Base-by-base conservation (phyloP, 2,113 vertebrate species). In the Clarias batrachus region DNA sequence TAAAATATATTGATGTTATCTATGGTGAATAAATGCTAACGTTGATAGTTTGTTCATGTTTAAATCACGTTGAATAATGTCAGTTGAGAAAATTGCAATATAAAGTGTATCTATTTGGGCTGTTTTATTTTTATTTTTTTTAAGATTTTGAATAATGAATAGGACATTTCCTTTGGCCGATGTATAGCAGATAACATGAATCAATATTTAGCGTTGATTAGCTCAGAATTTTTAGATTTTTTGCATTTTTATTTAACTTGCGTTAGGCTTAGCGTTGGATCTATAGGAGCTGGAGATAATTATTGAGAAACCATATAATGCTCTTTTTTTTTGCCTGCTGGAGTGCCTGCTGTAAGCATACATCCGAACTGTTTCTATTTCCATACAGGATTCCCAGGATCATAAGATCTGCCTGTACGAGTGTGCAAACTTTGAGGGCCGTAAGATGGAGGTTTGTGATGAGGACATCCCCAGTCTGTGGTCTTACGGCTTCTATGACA, bases 371-470 rank as follows among this genome's bases (percentile, higher is more conserved):
- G 33, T 27, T 14, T 16, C 48, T 62, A 3, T 78, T 60, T 78
- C 21, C 12, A 83, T 86, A 27, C 3, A 96, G 96, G 95, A 96
- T 82, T 90, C 93, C 1, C 93, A 95, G 87, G 96, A 96, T 88
- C 96, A 96, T 87, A 96, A 95, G 86, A 96, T 96, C 87, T 96
- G 94, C 87, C 91, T 96, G 86, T 96, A 66, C 62, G 95, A 96
- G 87, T 92, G 93, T 78, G 81, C 90, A 68, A 95, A 94, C 92
- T 96, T 96, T 30, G 93, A 96, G 74, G 96, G 96, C 8, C 94
- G 96, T 70, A 96, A 96, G 90, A 96, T 96, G 95, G 96, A 96
- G 88, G 94, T 96, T 84, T 95, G 94, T 21, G 96, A 96, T 70
- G 95, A 96, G 90, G 96, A 96, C 66, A 95, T 96, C 79, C 96